Percentiles rank a stretch among this genome's conserved stretches.
phyloP scores from a whole-genome alignment of 2,113 vertebrate genomes.

The Melanotaenia duboulayi region DNA sequence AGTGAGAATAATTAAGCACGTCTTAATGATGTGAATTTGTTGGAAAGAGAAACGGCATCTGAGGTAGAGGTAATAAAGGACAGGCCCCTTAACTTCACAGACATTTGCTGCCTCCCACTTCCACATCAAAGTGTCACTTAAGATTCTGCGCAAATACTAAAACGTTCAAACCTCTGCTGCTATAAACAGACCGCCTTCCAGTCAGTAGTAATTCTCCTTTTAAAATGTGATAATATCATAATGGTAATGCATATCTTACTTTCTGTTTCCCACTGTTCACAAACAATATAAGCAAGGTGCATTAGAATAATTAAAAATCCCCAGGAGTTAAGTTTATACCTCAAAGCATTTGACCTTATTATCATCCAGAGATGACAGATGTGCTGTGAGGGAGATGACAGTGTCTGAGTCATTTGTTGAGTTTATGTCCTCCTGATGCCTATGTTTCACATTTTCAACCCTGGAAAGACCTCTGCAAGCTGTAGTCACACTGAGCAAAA shows the following conservation, averaged over 20 bases:
- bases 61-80: conserved; percentile 46
- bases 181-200: conserved; percentile 30
- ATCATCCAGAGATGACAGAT: conserved; percentile 21
- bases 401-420: conserved; percentile 48
- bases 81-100: conserved; percentile 42
- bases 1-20: conserved; percentile 63
- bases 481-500: conserved; percentile 7
- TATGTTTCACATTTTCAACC: conserved; percentile 31
- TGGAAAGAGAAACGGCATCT: conserved; percentile 41
- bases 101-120: conserved; percentile 47
- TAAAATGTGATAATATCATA: conserved; percentile 30
- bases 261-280: conserved; percentile 16
- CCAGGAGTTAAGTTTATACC: conserved; percentile 38
- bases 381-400: conserved; percentile 38
- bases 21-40: conserved; percentile 52
- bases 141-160: conserved; percentile 28
- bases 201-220: conserved; percentile 37
- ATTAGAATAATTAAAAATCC: conserved; percentile 32
- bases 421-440: conserved; percentile 26
- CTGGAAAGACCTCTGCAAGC: conserved; percentile 29
- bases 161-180: conserved; percentile 22
- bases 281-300: conserved; percentile 1
- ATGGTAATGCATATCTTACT: background rate
- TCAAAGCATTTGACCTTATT: conserved; percentile 53
- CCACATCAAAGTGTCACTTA: conserved; percentile 56